A percentile compares a stretch with the other conserved stretches of the same genome.
These are phyloP conservation scores for Passer domesticus DNA, from an alignment of 2,113 vertebrate genomes.

Conservation along the genomic window DNA sequence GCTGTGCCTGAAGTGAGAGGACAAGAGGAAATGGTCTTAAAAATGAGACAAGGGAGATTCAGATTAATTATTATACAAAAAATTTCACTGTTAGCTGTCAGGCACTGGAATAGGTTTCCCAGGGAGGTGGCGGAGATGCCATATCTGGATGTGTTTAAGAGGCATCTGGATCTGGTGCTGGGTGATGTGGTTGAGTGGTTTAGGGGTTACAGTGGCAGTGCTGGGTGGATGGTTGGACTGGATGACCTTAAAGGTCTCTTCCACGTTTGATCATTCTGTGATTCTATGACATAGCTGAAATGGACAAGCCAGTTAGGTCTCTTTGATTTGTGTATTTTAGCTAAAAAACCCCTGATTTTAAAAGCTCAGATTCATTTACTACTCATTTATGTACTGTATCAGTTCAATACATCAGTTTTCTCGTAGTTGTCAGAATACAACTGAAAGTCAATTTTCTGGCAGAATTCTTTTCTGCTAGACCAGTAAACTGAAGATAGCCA, in stretches of 20 bases:
- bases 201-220: not conserved
- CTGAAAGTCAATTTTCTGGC: not conserved
- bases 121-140: not conserved
- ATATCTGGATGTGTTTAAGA: not conserved
- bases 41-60: not conserved
- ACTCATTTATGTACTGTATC: not conserved
- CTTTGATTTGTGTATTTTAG: not conserved
- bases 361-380: not conserved
- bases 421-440: not conserved
- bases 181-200: not conserved
- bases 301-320: not conserved
- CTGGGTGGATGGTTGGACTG: not conserved
- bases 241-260: not conserved
- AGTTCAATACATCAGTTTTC: not conserved
- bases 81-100: not conserved
- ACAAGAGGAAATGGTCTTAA: not conserved
- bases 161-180: fast-evolving
- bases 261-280: not conserved
- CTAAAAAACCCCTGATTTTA: not conserved
- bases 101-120: not conserved
- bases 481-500: not conserved
- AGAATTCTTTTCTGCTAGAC: not conserved
- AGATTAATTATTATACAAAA: not conserved
- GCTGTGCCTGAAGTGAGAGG: not conserved
- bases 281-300: not conserved